Base-by-base conservation (phyloP, 1,140 invertebrate genomes). In the Sesamia nonagrioides region DNA sequence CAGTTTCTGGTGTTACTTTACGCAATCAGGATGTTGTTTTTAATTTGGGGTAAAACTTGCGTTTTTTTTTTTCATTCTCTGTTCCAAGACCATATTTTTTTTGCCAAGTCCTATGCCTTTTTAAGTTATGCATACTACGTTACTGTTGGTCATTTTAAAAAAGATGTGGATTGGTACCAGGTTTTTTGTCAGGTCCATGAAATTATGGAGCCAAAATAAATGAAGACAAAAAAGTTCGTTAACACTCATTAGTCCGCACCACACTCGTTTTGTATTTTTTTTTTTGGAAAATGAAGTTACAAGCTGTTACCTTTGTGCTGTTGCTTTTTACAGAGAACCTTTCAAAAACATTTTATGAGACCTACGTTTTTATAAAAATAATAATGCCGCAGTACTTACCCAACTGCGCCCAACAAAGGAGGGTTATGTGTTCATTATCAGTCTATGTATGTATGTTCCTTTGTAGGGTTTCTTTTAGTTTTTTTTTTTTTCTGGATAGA, bases 271-370 rank as follows among this genome's bases (percentile, higher is more conserved):
- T 13, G n/a, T n/a, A 27, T n/a, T 4, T 13, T 15, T 66, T 63
- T 58, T 58, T 27, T 13, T 13, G 54, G 21, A 66, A 60, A 66
- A 66, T 66, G n/a, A 40, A 21, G 37, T 66, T 42, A 42, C 61
- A 66, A 66, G 61, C 61, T 66, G 61, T 66, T 66, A 18, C 17
- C 17, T 66, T 40, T 37, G 15, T 11, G 37, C 37, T 6, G 17
- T 42, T 18, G 8, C 7, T 66, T 17, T 66, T 21, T 66, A 9
- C 21, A 40, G 13, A n/a, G n/a, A 33, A 35, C 13, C 58, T 27
- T 61, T 61, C 17, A 8, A 21, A 56, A 56, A 27, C 54, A 45
- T 45, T 56, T 56, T 21, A 21, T 9, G 54, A 27, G 54, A 45
- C 9, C 8, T 9, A 11, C 42, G 8, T 13, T 45, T 45, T 45